These are phyloP conservation scores for Enhydra lutris DNA, from an alignment of 2,113 vertebrate species.

Conservation along the genomic window DNA sequence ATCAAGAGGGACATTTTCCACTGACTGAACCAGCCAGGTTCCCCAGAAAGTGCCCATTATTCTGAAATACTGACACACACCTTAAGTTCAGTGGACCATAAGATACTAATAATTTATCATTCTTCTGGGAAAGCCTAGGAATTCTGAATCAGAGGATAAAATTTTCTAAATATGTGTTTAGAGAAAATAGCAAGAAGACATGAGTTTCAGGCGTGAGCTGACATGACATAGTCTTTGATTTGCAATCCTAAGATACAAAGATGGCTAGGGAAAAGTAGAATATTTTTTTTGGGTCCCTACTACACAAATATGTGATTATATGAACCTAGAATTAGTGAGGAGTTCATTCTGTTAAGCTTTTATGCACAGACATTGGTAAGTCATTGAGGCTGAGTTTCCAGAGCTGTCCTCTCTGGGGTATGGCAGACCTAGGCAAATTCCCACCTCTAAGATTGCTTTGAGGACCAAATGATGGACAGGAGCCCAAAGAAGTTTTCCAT, in stretches of 20 bases:
- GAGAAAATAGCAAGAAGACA: background rate
- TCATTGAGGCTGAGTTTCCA: background rate
- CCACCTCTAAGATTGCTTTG: too few species aligned
- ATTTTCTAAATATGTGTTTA: background rate
- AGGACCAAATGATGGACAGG: background rate
- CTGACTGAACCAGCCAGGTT: background rate
- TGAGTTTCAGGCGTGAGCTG: background rate
- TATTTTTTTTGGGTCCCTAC: too few species aligned
- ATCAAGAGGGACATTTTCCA: background rate
- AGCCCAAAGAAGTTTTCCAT: background rate
- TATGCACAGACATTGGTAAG: background rate
- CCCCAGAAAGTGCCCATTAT: background rate
- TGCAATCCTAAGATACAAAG: background rate
- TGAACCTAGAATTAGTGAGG: background rate
- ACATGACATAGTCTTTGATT: background rate
- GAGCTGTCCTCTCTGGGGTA: too few species aligned
- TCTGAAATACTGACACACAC: background rate
- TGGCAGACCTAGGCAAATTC: rapidly evolving
- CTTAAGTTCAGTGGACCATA: background rate
- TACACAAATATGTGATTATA: background rate
- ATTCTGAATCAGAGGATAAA: too few species aligned
- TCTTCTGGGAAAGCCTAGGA: background rate
- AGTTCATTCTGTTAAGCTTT: background rate
- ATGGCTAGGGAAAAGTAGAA: background rate
- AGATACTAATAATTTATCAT: background rate